Percentiles rank a stretch among this genome's conserved stretches.
Evolutionary conservation across 2,797 vertebrate species (phyloP).

Genomic region (Hoplostethus atlanticus): DNA sequence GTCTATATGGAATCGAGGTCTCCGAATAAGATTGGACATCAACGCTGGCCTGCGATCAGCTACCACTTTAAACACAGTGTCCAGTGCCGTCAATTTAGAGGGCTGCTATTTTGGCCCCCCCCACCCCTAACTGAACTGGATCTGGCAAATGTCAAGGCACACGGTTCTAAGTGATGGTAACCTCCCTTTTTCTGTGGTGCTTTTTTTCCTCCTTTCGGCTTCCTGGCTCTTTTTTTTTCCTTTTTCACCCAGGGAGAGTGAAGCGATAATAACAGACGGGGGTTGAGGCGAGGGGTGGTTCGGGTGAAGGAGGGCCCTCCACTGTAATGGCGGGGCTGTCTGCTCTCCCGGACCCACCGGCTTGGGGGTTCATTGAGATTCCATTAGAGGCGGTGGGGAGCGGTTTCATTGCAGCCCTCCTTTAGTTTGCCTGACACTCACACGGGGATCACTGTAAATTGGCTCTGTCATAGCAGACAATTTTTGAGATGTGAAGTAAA

Average conservation of each 20-base stretch:
- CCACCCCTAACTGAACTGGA: conserved; percentile 60
- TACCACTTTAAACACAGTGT: conserved; percentile 84
- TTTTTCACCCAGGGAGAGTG: conserved; percentile 65
- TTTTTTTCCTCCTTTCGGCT: conserved; percentile 51
- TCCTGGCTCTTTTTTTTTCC: conserved; percentile 2
- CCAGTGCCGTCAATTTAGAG: conserved; percentile 79
- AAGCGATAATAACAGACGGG: conserved; percentile 82
- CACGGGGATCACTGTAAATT: conserved; percentile 79
- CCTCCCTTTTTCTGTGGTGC: conserved; percentile 56
- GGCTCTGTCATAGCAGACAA: conserved; percentile 83
- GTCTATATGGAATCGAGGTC: conserved; percentile 70
- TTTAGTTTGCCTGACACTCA: conserved; percentile 80
- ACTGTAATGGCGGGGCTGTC: conserved; percentile 79
- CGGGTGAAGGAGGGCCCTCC: conserved; percentile 68
- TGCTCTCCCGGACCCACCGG: conserved; percentile 63
- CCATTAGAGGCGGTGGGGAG: conserved; percentile 77
- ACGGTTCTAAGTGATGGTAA: conserved; percentile 75
- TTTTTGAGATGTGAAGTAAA: conserved; percentile 85
- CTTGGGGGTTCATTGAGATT: conserved; percentile 83
- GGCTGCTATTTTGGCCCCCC: conserved; percentile 67
- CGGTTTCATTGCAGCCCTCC: conserved; percentile 61
- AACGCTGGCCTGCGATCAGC: conserved; percentile 71
- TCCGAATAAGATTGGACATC: conserved; percentile 73
- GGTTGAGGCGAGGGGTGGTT: conserved; percentile 61
- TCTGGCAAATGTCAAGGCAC: conserved; percentile 79